phyloP scores from a whole-genome alignment of 2,113 vertebrate genomes.

The Brachyhypopomus gauderio region DNA sequence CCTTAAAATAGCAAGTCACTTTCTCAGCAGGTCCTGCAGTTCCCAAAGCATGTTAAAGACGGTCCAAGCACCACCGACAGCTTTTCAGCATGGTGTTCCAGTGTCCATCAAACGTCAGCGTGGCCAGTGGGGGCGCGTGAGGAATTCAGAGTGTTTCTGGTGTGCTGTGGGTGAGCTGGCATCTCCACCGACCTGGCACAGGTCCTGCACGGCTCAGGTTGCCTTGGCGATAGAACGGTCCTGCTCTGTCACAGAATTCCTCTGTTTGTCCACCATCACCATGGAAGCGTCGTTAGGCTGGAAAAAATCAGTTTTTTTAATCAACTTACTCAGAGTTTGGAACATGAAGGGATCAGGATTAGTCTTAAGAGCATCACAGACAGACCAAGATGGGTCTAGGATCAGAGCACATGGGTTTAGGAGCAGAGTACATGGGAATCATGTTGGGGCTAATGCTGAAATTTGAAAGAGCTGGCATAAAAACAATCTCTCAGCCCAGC shows the following conservation, averaged over 20 bases:
- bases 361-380: no score
- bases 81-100: background rate
- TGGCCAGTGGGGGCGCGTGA: background rate
- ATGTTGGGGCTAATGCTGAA: no score
- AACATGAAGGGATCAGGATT: no score
- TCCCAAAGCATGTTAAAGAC: background rate
- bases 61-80: background rate
- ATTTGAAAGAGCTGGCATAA: background rate
- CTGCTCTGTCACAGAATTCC: background rate
- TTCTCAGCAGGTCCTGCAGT: background rate
- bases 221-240: background rate
- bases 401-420: background rate
- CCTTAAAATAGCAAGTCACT: background rate
- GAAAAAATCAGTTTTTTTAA: background rate
- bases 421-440: background rate
- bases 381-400: no score
- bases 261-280: background rate
- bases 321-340: background rate
- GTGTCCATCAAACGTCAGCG: background rate
- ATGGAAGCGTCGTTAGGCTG: background rate
- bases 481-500: background rate
- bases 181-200: conserved; percentile 5
- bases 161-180: conserved; percentile 2
- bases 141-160: conserved; percentile 14
- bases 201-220: background rate